Evolutionary conservation across 1,140 invertebrate genomes (phyloP).

Genomic region (Leptopilina clavipes): DNA sequence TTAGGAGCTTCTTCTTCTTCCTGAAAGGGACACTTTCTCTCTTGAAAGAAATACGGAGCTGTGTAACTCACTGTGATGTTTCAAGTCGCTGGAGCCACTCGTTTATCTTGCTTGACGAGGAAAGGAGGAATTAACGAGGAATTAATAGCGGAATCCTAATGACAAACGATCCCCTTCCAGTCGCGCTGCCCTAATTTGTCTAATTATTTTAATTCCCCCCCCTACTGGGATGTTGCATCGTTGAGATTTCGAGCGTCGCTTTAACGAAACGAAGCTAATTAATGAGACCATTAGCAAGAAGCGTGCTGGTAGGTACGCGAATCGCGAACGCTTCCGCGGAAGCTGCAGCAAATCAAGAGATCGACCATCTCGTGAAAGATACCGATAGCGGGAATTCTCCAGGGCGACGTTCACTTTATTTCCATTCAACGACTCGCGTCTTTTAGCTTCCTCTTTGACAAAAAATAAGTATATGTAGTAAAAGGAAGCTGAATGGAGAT

Average conservation of each 20-base stretch:
- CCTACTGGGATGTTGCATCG: slow-evolving; percentile 53
- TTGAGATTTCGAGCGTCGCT: slow-evolving; percentile 69
- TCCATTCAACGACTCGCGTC: not conserved
- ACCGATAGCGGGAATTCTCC: slow-evolving; percentile 10
- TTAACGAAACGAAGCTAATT: slow-evolving; percentile 73
- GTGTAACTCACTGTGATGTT: slow-evolving; percentile 47
- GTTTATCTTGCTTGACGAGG: slow-evolving; percentile 76
- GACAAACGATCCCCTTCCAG: slow-evolving; percentile 72
- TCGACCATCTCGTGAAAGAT: slow-evolving; percentile 28
- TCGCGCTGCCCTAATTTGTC: slow-evolving; percentile 73
- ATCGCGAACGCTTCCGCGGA: slow-evolving; percentile 32
- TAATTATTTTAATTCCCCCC: slow-evolving; percentile 75
- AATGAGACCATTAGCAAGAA: slow-evolving; percentile 69
- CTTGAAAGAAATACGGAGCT: not conserved
- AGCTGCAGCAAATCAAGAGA: slow-evolving; percentile 20
- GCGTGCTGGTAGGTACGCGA: slow-evolving; percentile 50
- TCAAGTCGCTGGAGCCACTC: slow-evolving; percentile 67
- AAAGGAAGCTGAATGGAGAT: not conserved
- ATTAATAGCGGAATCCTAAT: slow-evolving; percentile 75
- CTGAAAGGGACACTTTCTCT: not conserved
- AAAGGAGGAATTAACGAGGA: slow-evolving; percentile 76
- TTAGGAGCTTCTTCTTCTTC: slow-evolving; percentile 5
- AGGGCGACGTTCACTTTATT: not conserved
- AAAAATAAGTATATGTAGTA: too few relatives aligned
- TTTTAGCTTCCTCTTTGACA: not conserved